These are phyloP conservation scores for Papilio protenor DNA, from an alignment of 2,888 invertebrate genomes.

Conservation along the genomic window DNA sequence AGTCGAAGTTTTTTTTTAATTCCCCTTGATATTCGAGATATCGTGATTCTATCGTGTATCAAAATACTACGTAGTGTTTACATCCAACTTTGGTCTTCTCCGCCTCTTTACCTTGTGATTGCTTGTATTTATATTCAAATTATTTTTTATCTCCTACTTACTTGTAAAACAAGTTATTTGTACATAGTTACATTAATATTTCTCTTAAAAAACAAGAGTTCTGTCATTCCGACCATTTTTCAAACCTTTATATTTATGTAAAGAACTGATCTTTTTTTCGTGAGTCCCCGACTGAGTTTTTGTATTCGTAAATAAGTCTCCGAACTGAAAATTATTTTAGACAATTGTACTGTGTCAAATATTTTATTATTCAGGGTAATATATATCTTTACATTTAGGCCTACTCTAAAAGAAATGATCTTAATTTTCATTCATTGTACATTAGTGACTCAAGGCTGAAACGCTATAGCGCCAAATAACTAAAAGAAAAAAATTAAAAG, in stretches of 20 bases:
- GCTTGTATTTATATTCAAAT: neutral
- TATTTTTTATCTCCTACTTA: neutral
- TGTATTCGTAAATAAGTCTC: neutral
- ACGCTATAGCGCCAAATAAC: neutral
- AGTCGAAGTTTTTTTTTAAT: too few relatives aligned
- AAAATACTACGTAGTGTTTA: neutral
- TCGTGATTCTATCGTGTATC: neutral
- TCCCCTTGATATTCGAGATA: too few relatives aligned
- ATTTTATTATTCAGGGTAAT: conserved; percentile 1
- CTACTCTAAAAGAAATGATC: neutral
- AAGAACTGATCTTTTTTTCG: conserved; percentile 1
- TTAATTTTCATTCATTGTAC: neutral
- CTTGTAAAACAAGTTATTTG: conserved; percentile 19
- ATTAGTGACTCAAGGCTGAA: neutral
- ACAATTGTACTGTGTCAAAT: conserved; percentile 15
- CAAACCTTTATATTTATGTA: conserved; percentile 3
- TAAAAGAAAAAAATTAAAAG: neutral
- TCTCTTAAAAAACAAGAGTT: neutral
- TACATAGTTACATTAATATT: neutral
- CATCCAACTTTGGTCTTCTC: neutral
- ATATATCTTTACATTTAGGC: conserved; percentile 19
- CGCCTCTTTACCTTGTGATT: conserved; percentile 11
- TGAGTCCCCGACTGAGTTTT: neutral
- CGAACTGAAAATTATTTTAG: neutral
- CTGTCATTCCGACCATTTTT: conserved; percentile 14